Evolutionary conservation across 1,140 invertebrate species (phyloP).

Genomic region (Zaprionus lachaisei): DNA sequence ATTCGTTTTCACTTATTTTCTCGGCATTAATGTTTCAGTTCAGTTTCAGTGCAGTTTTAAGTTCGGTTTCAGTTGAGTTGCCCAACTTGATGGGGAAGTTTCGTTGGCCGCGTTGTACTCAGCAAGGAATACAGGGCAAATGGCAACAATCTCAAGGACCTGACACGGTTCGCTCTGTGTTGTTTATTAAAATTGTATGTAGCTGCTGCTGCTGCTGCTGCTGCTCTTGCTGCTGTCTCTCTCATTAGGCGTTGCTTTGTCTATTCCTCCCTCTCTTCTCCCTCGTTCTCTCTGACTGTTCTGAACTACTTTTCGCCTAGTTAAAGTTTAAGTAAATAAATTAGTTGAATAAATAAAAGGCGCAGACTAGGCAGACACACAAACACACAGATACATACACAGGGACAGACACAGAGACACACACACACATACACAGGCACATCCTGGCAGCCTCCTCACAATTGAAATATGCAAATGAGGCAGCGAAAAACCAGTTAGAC

Average conservation of each 20-base stretch:
- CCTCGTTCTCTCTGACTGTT: background rate
- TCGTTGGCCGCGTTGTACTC: no score
- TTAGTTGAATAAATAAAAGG: slow-evolving; percentile 58
- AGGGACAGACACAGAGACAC: background rate
- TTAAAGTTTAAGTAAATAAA: slow-evolving; percentile 63
- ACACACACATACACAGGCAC: background rate
- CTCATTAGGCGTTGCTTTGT: slow-evolving; percentile 33
- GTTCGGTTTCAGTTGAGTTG: background rate
- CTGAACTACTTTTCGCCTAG: slow-evolving; percentile 39
- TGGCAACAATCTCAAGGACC: slow-evolving; percentile 3
- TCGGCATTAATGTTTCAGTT: background rate
- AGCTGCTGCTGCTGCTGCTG: slow-evolving; percentile 29
- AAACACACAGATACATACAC: background rate
- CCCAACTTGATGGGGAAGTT: background rate
- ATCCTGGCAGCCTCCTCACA: slow-evolving; percentile 20
- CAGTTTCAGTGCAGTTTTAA: background rate
- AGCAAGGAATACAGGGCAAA: background rate
- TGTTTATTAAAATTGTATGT: slow-evolving; percentile 61
- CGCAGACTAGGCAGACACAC: background rate
- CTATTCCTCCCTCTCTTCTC: background rate
- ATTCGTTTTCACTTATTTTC: no score
- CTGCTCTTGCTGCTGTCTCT: slow-evolving; percentile 6
- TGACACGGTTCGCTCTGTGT: slow-evolving; percentile 2
- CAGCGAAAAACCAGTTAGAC: slow-evolving; percentile 35
- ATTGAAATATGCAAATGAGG: slow-evolving; percentile 74